Percentiles rank a stretch among this genome's conserved stretches.
Conservation (phyloP, 2,888 invertebrate species). For the Mythimna loreyi region DNA sequence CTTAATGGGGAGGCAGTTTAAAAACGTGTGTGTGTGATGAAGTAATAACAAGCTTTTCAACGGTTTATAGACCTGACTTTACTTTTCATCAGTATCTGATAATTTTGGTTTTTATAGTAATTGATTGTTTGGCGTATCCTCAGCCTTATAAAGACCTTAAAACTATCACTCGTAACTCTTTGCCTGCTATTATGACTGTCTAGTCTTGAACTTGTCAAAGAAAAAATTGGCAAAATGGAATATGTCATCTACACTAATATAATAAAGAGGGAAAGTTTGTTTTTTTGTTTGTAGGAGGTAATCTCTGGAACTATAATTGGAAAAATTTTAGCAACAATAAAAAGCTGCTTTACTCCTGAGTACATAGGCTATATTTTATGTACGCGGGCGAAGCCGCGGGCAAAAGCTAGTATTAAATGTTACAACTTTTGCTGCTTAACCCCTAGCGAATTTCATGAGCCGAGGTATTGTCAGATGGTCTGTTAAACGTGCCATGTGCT, state of each 20-base stretch:
- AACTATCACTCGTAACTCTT: not conserved
- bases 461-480: too few relatives aligned
- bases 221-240: not conserved
- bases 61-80: not conserved
- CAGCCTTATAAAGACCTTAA: not conserved
- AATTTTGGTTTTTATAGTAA: too few relatives aligned
- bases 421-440: not conserved
- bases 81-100: not conserved
- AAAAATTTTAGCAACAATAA: too few relatives aligned
- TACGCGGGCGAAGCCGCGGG: too few relatives aligned
- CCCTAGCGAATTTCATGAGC: not conserved
- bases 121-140: not conserved
- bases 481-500: not conserved
- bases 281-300: too few relatives aligned
- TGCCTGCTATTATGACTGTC: not conserved
- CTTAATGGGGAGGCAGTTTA: too few relatives aligned
- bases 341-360: too few relatives aligned
- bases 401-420: too few relatives aligned
- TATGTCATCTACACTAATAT: too few relatives aligned
- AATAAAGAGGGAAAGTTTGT: too few relatives aligned
- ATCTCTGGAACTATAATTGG: too few relatives aligned
- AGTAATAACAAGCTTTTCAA: not conserved
- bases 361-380: too few relatives aligned
- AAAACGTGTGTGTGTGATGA: not conserved
- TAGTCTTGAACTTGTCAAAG: not conserved